Evolutionary conservation across 2,888 invertebrate species (phyloP).

Genomic region (Crossocerus cetratus): DNA sequence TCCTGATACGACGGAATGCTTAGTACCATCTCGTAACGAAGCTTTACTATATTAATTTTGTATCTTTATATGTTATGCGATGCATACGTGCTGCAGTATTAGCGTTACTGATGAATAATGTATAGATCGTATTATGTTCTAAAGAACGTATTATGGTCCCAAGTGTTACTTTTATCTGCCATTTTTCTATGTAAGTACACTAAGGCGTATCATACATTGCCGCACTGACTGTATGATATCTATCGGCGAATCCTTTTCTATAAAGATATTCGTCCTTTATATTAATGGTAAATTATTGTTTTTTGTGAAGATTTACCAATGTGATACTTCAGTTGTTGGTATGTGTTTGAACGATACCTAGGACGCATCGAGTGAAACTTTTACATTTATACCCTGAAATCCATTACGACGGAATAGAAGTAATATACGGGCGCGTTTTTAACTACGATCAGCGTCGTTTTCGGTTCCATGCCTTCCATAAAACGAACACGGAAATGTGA

Average conservation of each 20-base stretch:
- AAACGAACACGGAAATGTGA: slow-evolving; percentile 26
- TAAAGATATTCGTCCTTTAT: slow-evolving; percentile 20
- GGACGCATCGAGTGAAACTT: no score
- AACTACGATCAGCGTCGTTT: slow-evolving; percentile 21
- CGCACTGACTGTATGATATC: slow-evolving; percentile 29
- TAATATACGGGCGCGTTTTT: neutral
- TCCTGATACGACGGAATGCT: neutral
- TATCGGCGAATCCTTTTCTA: slow-evolving; percentile 40
- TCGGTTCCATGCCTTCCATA: slow-evolving; percentile 59
- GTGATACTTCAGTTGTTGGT: slow-evolving; percentile 36
- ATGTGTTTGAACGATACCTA: slow-evolving; percentile 21
- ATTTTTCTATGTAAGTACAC: slow-evolving; percentile 46
- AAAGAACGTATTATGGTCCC: slow-evolving; percentile 18
- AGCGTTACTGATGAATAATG: slow-evolving; percentile 30
- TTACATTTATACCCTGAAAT: neutral
- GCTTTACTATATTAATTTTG: slow-evolving; percentile 24
- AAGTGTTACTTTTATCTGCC: slow-evolving; percentile 32
- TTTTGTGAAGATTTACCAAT: neutral
- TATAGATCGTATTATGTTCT: slow-evolving; percentile 16
- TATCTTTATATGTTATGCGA: slow-evolving; percentile 10
- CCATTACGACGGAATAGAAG: neutral
- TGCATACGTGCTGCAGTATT: slow-evolving; percentile 40
- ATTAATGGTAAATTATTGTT: slow-evolving; percentile 13
- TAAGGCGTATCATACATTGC: slow-evolving; percentile 25
- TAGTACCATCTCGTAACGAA: slow-evolving; percentile 1